A percentile compares a stretch with the other conserved stretches of the same genome.
Evolutionary conservation across 2,888 invertebrate species (phyloP).

Genomic region (Chorisops tibialis): DNA sequence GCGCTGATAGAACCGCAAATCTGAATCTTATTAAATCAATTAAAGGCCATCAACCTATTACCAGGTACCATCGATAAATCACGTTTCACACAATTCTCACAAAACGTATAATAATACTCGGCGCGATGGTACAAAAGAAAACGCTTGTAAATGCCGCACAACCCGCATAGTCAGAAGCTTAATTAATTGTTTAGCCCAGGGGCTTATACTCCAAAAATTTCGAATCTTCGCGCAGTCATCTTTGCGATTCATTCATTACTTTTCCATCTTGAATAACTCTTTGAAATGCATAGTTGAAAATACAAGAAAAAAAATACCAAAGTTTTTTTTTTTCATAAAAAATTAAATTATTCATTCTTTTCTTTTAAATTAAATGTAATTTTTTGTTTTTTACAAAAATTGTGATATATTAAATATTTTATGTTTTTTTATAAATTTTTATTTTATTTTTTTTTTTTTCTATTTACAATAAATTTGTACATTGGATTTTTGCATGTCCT

Average conservation of each 20-base stretch:
- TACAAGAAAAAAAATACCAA: too few relatives aligned
- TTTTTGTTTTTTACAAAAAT: background rate
- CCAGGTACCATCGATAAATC: constrained; percentile 18
- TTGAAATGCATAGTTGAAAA: background rate
- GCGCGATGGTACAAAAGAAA: background rate
- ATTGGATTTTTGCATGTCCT: background rate
- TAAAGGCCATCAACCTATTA: constrained; percentile 18
- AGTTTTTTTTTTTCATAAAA: too few relatives aligned
- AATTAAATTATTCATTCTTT: background rate
- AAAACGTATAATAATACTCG: constrained; percentile 18
- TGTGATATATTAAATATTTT: constrained; percentile 19
- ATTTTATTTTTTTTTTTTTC: background rate
- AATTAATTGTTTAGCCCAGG: constrained; percentile 12
- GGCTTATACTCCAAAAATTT: constrained; percentile 13
- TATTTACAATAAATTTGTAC: constrained; percentile 4
- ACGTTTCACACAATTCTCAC: constrained; percentile 22
- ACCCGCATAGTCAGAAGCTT: constrained; percentile 21
- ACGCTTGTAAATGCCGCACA: background rate
- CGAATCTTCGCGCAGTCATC: constrained; percentile 8
- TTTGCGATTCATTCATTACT: constrained; percentile 17
- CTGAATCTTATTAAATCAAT: constrained; percentile 23
- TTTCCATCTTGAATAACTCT: too few relatives aligned
- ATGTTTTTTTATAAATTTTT: background rate
- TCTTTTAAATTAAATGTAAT: background rate
- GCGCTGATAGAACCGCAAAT: constrained; percentile 19